Conservation (phyloP, 2,113 vertebrate genomes). For the Callopanchax toddi region DNA sequence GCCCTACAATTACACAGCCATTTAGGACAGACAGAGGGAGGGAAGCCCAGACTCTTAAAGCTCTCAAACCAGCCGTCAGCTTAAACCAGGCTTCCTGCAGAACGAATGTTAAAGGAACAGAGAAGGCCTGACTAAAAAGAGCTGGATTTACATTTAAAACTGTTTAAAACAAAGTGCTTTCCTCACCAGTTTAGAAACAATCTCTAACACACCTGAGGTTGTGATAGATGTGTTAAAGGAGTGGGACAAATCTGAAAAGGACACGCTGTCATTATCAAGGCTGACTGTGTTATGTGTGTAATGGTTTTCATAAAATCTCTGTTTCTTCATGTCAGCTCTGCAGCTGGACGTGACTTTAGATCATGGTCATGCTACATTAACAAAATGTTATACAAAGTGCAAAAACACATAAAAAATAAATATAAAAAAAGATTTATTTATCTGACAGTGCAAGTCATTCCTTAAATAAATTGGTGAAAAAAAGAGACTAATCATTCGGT, state of each 20-base stretch:
- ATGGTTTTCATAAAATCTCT: no score
- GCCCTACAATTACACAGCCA: constrained; percentile 71
- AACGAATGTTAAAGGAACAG: constrained; percentile 1
- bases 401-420: no score
- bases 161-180: background rate
- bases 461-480: no score
- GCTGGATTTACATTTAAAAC: background rate
- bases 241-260: background rate
- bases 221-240: background rate
- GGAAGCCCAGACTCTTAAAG: constrained; percentile 24
- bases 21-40: constrained; percentile 60
- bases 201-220: background rate
- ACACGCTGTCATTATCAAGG: no score
- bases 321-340: no score
- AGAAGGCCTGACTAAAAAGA: background rate
- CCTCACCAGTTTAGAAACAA: background rate
- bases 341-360: no score
- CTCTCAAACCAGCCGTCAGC: constrained; percentile 31
- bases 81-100: constrained; percentile 14
- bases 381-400: no score
- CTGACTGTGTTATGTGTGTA: no score
- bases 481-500: no score
- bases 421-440: no score
- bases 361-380: no score
- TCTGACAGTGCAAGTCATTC: no score